Evolutionary conservation across 2,113 vertebrate genomes (phyloP), one percentile per base, ranked within the genome.

Genomic region (Rhea pennata): DNA sequence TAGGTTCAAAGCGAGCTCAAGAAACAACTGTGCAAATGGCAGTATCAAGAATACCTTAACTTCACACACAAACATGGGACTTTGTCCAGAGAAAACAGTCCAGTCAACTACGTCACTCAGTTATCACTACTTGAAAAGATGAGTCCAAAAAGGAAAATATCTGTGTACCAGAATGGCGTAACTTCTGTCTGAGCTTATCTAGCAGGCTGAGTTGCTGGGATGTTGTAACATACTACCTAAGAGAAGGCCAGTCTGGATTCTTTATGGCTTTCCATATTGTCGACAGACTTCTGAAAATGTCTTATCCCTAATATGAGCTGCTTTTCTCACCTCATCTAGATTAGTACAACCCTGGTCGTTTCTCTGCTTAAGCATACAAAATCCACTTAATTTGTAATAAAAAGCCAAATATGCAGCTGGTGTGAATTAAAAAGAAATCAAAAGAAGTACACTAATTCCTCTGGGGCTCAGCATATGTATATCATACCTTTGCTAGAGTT

Each of bases 1-100:
- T 69, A 99, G 98, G 98, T 99, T 31, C 98, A 99, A 82, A 87
- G 97, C 1, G 99, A 99, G 96, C 96, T 99, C 85, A 98, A 98
- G 87, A 97, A 98, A 16, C 98, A 97, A 24, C 90, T 99, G 72
- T 96, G 97, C 87, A 98, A 90, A 75, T 98, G 98, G 97, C 97
- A 97, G 76, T 84, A 96, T 51, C 98, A 97, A 77, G 98, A 96
- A 33, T 97, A 98, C 61, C 97, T 98, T 56, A 98, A 90, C 48
- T 98, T 98, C 39, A 87, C 95, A 40, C 98, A 98, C 88, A 98
- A 89, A 31, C 98, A 95, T 0, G 73, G 97, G 10, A 95, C 96
- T 21, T 12, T 98, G 56, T 98, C 98, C 88, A 98, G 97, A 2
- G 98, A 98, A 36, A 98, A 98, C 97, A 98, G 98, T 70, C 98